Evolutionary conservation across 2,113 vertebrate genomes (phyloP).

Genomic region (Hassar affinis): DNA sequence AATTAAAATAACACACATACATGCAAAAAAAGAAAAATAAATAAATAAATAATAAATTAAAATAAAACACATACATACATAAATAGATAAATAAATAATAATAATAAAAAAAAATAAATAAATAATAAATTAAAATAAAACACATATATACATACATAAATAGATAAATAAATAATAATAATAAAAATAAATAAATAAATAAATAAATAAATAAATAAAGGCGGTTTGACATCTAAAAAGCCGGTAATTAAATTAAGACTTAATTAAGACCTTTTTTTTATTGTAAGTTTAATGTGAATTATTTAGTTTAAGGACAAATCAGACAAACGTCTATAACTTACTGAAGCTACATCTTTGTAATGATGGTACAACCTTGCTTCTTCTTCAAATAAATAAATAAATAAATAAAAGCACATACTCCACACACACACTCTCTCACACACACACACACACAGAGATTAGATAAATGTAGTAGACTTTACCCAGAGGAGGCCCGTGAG

Average conservation of each 20-base stretch:
- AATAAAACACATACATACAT: too few relatives aligned
- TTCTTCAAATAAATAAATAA: background rate
- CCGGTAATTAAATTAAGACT: background rate
- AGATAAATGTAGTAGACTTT: conserved; percentile 55
- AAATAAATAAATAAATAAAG: too few relatives aligned
- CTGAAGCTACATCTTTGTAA: background rate
- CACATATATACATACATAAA: too few relatives aligned
- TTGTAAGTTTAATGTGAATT: background rate
- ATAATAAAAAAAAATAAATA: too few relatives aligned
- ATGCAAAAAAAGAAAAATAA: too few relatives aligned
- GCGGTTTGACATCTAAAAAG: too few relatives aligned
- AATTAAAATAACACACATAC: too few relatives aligned
- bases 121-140: too few relatives aligned
- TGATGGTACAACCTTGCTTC: background rate
- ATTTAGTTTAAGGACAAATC: background rate
- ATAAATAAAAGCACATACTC: conserved; percentile 15
- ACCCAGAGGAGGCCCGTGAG: conserved; percentile 89
- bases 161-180: too few relatives aligned
- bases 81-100: too few relatives aligned
- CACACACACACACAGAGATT: background rate
- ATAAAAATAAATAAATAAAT: too few relatives aligned
- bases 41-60: too few relatives aligned
- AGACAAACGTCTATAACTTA: background rate
- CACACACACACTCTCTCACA: conserved; percentile 1
- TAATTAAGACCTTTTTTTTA: background rate